Evolutionary conservation across 2,113 vertebrate species (phyloP), one percentile per base, ranked within the genome.

Genomic region (Aegithalos caudatus): DNA sequence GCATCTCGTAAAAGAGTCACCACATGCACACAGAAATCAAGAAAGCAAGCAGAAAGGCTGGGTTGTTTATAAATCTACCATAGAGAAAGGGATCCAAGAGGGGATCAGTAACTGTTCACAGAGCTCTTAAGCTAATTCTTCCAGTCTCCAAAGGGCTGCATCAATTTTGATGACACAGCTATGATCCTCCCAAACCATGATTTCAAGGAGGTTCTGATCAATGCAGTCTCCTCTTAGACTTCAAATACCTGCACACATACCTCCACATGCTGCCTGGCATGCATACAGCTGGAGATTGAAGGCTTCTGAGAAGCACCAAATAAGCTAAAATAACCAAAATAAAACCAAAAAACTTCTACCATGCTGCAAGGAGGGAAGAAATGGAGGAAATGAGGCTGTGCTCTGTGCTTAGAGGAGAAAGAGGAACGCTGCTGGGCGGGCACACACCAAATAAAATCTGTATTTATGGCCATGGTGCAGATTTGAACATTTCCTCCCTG

Each of bases 1-100:
- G 85, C 81, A 51, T 51, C 90, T 92, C 1, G 5, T 80, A 66
- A 90, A 89, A 91, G 91, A 82, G 79, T 88, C 92, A 90, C 81
- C 72, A 79, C 87, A 66, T 62, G 81, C 85, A 95, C 90, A 92
- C 38, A 48, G 29, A 73, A 67, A 90, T 67, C 74, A 73, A 94
- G 87, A 69, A 87, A 79, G 58, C 45, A 29, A 77, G 62, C 60
- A 96, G 78, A 87, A 95, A 91, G 78, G 70, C 74, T 65, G 87
- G 80, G 78, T 85, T 91, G 84, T 95, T 89, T 72, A 40, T 89
- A 92, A 92, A 95, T 80, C 90, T 62, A 80, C 92, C 90, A 90
- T 5, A 83, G 87, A 89, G 88, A 94, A 95, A 77, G 71, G 64
- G 76, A 94, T 90, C 92, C 56, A 74, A 1, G 15, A 79, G 42